Evolutionary conservation across 2,888 invertebrate genomes (phyloP).

Genomic region (Heliconius cydno): DNA sequence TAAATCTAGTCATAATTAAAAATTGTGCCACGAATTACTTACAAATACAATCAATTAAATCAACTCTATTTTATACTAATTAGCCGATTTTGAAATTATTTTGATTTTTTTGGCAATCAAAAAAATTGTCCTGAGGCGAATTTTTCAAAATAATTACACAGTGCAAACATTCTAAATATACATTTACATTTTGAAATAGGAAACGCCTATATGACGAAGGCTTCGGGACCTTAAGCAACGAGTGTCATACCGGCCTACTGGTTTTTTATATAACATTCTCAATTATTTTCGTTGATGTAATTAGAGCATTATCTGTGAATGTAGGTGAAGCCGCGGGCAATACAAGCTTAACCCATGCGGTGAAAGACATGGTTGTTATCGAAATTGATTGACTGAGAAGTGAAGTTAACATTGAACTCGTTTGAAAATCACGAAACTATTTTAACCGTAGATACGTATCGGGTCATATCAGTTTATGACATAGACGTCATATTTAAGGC

Average conservation of each 20-base stretch:
- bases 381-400: conserved; percentile 17
- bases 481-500: not conserved
- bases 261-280: conserved; percentile 18
- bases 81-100: not conserved
- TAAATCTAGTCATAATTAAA: conserved; percentile 1
- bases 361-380: conserved; percentile 14
- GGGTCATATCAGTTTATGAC: conserved; percentile 1
- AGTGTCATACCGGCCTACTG: conserved; percentile 1
- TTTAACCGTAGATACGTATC: conserved; percentile 10
- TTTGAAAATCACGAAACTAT: conserved; percentile 12
- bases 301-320: conserved; percentile 7
- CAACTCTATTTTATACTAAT: not conserved
- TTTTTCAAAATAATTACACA: conserved; percentile 11
- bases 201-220: not conserved
- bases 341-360: conserved; percentile 4
- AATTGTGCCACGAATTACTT: not conserved
- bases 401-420: conserved; percentile 21
- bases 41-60: not conserved
- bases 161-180: not conserved
- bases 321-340: conserved; percentile 18
- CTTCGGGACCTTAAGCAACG: conserved; percentile 1
- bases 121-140: not conserved
- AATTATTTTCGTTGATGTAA: conserved; percentile 7
- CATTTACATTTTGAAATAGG: conserved; percentile 14
- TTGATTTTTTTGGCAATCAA: not conserved